These are phyloP conservation scores for Pogonocherus hispidulus DNA, from an alignment of 2,888 invertebrate species.

Conservation along the genomic window DNA sequence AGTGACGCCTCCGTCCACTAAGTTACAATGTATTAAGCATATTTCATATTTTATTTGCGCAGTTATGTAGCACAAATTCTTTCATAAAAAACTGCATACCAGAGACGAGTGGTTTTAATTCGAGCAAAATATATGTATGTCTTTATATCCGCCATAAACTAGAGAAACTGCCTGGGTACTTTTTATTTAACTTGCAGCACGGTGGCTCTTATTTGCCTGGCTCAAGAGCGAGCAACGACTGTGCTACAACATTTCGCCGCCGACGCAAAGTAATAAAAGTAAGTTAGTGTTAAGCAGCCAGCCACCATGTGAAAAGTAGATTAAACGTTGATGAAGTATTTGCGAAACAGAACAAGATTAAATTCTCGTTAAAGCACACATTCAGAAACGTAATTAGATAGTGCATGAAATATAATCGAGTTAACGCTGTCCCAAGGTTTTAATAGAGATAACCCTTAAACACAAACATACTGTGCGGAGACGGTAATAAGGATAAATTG, in stretches of 20 bases:
- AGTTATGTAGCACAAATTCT: neutral
- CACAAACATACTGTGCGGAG: neutral
- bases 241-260: conserved; percentile 5
- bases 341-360: conserved; percentile 39
- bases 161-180: neutral
- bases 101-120: neutral
- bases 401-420: conserved; percentile 39
- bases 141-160: neutral
- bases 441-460: conserved; percentile 19
- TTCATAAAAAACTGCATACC: neutral
- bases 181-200: neutral
- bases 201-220: neutral
- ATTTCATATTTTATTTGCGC: no score
- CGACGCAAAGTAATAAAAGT: conserved; percentile 26
- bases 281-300: conserved; percentile 19
- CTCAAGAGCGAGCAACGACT: neutral
- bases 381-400: conserved; percentile 39
- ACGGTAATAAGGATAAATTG: neutral
- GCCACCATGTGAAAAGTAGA: conserved; percentile 35
- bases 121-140: neutral
- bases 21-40: no score
- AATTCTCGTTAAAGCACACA: conserved; percentile 39
- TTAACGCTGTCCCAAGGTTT: conserved; percentile 28
- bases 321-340: conserved; percentile 41
- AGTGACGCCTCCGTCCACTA: no score